phyloP scores from a whole-genome alignment of 2,888 invertebrate genomes.

The Eupeodes latifasciatus region DNA sequence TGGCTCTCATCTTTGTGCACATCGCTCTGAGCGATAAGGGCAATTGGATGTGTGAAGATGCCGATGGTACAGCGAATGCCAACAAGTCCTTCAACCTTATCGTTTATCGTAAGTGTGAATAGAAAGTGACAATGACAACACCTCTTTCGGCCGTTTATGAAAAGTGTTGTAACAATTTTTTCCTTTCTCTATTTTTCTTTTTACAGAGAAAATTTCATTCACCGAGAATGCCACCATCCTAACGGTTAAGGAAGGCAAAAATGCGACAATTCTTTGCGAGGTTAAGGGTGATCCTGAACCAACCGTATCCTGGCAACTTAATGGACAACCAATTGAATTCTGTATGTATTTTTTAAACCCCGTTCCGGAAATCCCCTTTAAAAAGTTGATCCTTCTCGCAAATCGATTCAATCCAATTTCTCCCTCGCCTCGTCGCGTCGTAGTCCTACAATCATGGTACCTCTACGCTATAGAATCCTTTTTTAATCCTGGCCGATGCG shows the following conservation, averaged over 20 bases:
- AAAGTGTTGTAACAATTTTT: neutral
- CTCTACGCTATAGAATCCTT: neutral
- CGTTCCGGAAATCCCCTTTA: slow-evolving; percentile 20
- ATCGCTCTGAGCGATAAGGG: slow-evolving; percentile 84
- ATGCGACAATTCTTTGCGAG: slow-evolving; percentile 84
- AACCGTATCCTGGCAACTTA: slow-evolving; percentile 84
- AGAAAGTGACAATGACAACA: neutral
- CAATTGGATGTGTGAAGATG: slow-evolving; percentile 84
- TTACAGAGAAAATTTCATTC: slow-evolving; percentile 86
- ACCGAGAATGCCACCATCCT: slow-evolving; percentile 85
- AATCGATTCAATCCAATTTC: neutral
- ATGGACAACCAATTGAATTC: slow-evolving; percentile 82
- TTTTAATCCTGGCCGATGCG: slow-evolving; percentile 36
- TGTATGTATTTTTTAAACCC: slow-evolving; percentile 58
- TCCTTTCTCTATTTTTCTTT: slow-evolving; percentile 28
- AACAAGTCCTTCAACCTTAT: slow-evolving; percentile 83
- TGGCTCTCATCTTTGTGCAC: slow-evolving; percentile 84
- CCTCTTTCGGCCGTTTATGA: neutral
- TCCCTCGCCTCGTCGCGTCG: neutral
- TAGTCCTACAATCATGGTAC: neutral
- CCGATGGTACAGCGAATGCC: slow-evolving; percentile 76
- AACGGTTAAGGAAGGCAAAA: slow-evolving; percentile 85
- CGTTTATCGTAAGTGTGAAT: slow-evolving; percentile 83
- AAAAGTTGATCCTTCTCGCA: slow-evolving; percentile 11
- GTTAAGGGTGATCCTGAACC: slow-evolving; percentile 85